Base-by-base conservation (phyloP, 2,797 vertebrate genomes). In the Sebastes minor region DNA sequence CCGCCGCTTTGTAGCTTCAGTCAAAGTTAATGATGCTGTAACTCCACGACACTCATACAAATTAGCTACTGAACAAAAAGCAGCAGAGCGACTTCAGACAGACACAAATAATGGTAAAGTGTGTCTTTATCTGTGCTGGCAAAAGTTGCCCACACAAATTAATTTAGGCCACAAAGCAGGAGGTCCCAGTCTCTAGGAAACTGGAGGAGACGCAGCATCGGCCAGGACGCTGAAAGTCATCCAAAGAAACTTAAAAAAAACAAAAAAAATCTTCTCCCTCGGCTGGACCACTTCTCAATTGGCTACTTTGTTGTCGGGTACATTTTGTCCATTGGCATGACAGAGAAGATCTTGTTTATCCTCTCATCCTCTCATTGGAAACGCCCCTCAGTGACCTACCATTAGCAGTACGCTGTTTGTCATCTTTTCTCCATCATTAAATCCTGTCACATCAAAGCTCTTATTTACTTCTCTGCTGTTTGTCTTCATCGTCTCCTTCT, bases 121-220 rank as follows among this genome's bases (percentile, higher is more conserved):
- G 20, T 12, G 53, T 74, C 49, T 72, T 69, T 38, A 35, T 57
- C 61, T 30, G 57, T 53, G 18, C 14, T 16, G 30, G 49, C 12
- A 66, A 62, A 57, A 63, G 65, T 70, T 74, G 18, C 55, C 49
- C 7, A 18, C 56, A 49, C 30, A 71, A 75, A 80, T 70, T 68
- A 5, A 70, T 82, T 28, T 65, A 23, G 30, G 69, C 78, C 4
- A 42, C 22, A 80, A 76, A 42, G 83, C 79, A 68, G 83, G 89
- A 82, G 72, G 71, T 74, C 80, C 59, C 11, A 7, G 71, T 80
- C 86, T 63, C 78, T 69, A 78, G 59, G 86, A 80, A 88, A 87
- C 69, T 70, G 53, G 67, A 80, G 27, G 74, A 27, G 55, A 20
- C 64, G n/a, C 76, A 83, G 81, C 80, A 53, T 65, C 61, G 53